These are phyloP conservation scores for Microtus ochrogaster DNA, from an alignment of 2,113 vertebrate species.

Conservation along the genomic window DNA sequence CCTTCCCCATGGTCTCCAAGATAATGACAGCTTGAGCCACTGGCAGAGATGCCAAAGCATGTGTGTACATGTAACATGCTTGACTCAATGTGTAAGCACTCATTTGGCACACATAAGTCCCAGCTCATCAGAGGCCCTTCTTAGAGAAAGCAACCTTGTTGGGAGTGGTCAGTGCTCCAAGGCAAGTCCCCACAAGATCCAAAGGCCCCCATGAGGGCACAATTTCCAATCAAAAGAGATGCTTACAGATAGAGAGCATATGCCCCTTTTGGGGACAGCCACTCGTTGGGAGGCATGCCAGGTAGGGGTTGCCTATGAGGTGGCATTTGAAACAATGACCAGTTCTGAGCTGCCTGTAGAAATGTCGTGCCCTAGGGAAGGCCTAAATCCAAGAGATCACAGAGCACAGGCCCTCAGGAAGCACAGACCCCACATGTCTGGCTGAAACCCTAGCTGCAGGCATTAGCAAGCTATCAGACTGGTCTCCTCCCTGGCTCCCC, in stretches of 20 bases:
- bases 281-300: not conserved
- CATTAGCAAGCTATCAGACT: not conserved
- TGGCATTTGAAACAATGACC: not conserved
- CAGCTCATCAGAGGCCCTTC: not conserved
- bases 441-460: not conserved
- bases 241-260: constrained; percentile 6
- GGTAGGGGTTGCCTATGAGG: not conserved
- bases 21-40: not conserved
- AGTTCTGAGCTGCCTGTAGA: not conserved
- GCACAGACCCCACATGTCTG: not conserved
- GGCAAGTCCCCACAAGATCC: not conserved
- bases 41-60: not conserved
- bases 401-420: not conserved
- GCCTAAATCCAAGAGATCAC: not conserved
- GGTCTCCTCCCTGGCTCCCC: too few relatives aligned
- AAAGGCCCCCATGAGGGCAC: constrained; percentile 2
- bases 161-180: not conserved
- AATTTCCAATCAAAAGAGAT: constrained; percentile 25
- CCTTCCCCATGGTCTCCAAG: not conserved
- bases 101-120: not conserved
- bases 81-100: not conserved
- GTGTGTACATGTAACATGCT: not conserved
- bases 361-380: not conserved
- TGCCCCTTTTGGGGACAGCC: not conserved
- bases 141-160: constrained; percentile 34